Conservation (phyloP, 2,888 invertebrate genomes). For the Odontomyia ornata region DNA sequence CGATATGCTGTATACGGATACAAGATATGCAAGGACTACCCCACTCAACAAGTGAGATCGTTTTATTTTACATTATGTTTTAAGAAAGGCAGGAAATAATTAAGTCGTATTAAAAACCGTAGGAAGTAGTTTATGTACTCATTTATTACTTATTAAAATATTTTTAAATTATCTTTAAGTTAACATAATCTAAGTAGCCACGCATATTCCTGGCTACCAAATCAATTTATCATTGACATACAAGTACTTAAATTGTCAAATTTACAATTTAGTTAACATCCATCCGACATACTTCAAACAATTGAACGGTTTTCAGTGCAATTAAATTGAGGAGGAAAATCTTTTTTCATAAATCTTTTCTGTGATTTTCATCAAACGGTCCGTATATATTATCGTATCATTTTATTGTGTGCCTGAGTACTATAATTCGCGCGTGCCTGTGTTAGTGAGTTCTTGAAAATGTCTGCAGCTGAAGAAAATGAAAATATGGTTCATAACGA, state of each 20-base stretch:
- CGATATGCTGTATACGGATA: too few species aligned
- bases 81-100: too few species aligned
- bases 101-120: too few species aligned
- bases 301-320: not conserved
- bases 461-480: constrained; percentile 5
- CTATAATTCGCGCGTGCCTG: not conserved
- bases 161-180: too few species aligned
- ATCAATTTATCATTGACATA: not conserved
- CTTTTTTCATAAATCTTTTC: constrained; percentile 12
- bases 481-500: constrained; percentile 12
- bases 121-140: too few species aligned
- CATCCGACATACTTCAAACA: constrained; percentile 21
- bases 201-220: too few species aligned
- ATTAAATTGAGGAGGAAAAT: not conserved
- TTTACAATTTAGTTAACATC: not conserved
- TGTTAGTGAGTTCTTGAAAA: not conserved
- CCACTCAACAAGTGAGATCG: too few species aligned
- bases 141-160: too few species aligned
- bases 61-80: too few species aligned
- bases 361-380: not conserved
- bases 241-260: not conserved
- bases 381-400: constrained; percentile 12
- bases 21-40: too few species aligned
- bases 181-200: too few species aligned
- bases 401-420: not conserved